Percentiles rank a stretch among this genome's conserved stretches.
These are phyloP conservation scores for Dasypolia templi DNA, from an alignment of 2,888 invertebrate genomes.

Conservation along the genomic window DNA sequence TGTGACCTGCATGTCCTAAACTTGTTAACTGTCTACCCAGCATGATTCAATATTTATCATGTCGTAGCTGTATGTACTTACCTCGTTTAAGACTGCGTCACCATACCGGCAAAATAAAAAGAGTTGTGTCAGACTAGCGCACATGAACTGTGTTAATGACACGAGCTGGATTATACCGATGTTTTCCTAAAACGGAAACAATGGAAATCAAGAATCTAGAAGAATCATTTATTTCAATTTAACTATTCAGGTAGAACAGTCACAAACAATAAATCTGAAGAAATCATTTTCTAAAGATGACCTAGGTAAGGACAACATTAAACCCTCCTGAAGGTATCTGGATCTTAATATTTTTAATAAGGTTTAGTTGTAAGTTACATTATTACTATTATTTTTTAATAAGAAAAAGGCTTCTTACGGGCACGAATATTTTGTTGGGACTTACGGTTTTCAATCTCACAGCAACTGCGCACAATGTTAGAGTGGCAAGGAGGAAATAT, in stretches of 20 bases:
- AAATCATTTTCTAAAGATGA: neutral
- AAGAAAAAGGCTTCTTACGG: neutral
- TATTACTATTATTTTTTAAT: no score
- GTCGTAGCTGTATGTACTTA: constrained; percentile 7
- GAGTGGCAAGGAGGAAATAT: constrained; percentile 80
- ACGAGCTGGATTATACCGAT: constrained; percentile 77
- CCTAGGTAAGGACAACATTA: neutral
- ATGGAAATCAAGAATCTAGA: neutral
- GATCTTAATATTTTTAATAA: no score
- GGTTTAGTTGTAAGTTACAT: no score
- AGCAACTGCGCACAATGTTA: constrained; percentile 82
- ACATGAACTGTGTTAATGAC: constrained; percentile 80
- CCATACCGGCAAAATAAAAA: constrained; percentile 83
- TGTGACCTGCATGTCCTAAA: no score
- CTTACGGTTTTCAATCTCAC: constrained; percentile 80
- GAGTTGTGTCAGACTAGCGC: constrained; percentile 79
- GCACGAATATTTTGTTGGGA: neutral
- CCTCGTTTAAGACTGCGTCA: constrained; percentile 78
- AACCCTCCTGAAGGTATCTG: neutral
- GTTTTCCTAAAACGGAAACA: constrained; percentile 70
- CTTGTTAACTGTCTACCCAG: no score
- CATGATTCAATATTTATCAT: no score
- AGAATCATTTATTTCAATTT: neutral
- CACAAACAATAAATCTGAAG: neutral
- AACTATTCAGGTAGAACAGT: neutral